Evolutionary conservation across 2,113 vertebrate species (phyloP).

Genomic region (Echinops telfairi): DNA sequence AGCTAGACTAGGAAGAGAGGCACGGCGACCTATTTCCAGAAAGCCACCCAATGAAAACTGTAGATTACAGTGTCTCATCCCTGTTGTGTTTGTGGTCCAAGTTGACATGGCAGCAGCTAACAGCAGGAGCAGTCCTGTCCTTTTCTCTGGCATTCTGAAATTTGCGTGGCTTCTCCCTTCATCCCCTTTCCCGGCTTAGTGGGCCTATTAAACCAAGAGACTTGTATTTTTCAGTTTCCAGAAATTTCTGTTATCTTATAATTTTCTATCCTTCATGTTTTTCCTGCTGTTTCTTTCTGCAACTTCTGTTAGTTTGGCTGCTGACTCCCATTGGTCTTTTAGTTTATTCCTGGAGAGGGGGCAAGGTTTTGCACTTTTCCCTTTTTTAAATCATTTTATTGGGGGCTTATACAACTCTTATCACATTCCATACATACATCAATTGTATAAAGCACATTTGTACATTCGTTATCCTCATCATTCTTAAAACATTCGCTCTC

Average conservation of each 20-base stretch:
- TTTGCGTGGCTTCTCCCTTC: background rate
- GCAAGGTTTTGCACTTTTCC: slow-evolving; percentile 15
- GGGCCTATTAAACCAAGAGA: background rate
- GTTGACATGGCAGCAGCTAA: background rate
- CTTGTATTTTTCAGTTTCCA: slow-evolving; percentile 36
- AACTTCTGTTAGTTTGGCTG: slow-evolving; percentile 1
- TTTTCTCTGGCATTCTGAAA: slow-evolving; percentile 46
- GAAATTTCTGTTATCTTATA: background rate
- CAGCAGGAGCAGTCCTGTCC: background rate
- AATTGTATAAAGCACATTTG: no score
- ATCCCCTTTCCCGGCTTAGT: background rate
- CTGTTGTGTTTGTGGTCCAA: background rate
- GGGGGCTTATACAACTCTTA: no score
- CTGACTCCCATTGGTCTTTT: slow-evolving; percentile 38
- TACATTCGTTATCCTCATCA: no score
- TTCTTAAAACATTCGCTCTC: no score
- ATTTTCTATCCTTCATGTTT: slow-evolving; percentile 18
- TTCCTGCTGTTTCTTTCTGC: background rate
- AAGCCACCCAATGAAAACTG: background rate
- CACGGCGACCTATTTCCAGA: background rate
- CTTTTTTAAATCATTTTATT: background rate
- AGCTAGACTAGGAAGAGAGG: background rate
- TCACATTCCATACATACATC: no score
- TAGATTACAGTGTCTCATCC: background rate
- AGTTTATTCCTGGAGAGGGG: background rate